These are phyloP conservation scores for Iselma pallidipennis DNA, from an alignment of 2,888 invertebrate genomes.

Conservation along the genomic window DNA sequence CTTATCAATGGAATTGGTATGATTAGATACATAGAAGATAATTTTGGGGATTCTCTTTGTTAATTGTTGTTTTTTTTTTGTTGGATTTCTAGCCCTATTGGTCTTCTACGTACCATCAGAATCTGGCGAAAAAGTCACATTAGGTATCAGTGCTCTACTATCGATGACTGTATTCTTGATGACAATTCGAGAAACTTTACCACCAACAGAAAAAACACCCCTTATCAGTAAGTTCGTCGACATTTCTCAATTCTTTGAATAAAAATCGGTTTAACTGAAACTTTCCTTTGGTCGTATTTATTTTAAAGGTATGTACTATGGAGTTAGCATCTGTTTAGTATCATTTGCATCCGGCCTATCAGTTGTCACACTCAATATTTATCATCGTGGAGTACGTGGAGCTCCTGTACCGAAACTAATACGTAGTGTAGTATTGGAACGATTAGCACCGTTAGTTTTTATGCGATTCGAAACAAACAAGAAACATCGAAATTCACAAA, in stretches of 20 bases:
- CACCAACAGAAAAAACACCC: conserved; percentile 86
- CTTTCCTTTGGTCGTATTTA: conserved; percentile 27
- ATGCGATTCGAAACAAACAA: conserved; percentile 67
- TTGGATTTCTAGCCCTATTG: conserved; percentile 66
- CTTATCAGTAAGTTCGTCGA: conserved; percentile 75
- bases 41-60: not conserved
- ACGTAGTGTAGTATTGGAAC: conserved; percentile 73
- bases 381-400: conserved; percentile 82
- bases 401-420: conserved; percentile 74
- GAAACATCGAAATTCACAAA: conserved; percentile 43
- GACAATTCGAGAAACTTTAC: conserved; percentile 83
- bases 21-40: conserved; percentile 30
- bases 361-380: conserved; percentile 83
- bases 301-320: conserved; percentile 76
- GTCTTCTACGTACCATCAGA: conserved; percentile 89
- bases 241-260: conserved; percentile 1
- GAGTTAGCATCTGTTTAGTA: conserved; percentile 79
- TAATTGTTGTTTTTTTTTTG: not conserved
- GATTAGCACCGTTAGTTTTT: conserved; percentile 73
- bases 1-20: conserved; percentile 84
- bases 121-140: conserved; percentile 84
- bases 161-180: conserved; percentile 89
- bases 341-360: conserved; percentile 80
- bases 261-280: conserved; percentile 13
- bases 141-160: conserved; percentile 84